These are phyloP conservation scores for Drosophila rellima DNA, from an alignment of 2,888 invertebrate species.

Conservation along the genomic window DNA sequence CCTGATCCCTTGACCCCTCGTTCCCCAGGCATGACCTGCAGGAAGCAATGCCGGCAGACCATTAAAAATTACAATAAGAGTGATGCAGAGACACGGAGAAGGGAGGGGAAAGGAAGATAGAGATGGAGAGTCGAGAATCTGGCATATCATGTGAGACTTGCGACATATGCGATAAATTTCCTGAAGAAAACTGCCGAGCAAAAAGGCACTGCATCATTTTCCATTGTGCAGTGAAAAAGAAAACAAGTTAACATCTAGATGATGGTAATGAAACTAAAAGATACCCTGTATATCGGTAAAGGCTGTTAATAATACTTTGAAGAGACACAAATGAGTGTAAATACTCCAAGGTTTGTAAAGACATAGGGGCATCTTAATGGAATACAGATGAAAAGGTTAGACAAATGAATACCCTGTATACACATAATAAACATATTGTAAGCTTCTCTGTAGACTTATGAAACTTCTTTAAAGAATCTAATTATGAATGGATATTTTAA, in stretches of 20 bases:
- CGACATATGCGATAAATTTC: slow-evolving; percentile 80
- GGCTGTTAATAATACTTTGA: too few relatives aligned
- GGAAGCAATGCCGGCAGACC: slow-evolving; percentile 68
- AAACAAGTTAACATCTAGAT: not conserved
- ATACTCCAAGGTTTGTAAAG: too few relatives aligned
- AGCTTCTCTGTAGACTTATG: too few relatives aligned
- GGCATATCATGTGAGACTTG: slow-evolving; percentile 77
- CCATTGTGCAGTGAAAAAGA: slow-evolving; percentile 43
- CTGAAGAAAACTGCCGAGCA: slow-evolving; percentile 58
- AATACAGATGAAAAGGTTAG: too few relatives aligned
- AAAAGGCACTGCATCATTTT: slow-evolving; percentile 70
- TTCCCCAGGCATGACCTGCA: slow-evolving; percentile 51
- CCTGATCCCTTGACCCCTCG: not conserved
- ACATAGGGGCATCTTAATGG: too few relatives aligned
- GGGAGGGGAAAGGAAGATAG: slow-evolving; percentile 3
- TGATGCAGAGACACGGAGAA: slow-evolving; percentile 6
- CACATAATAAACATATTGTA: too few relatives aligned
- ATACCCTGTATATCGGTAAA: slow-evolving; percentile 6
- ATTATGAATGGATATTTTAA: too few relatives aligned
- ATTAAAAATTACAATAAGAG: slow-evolving; percentile 76
- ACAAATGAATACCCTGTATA: too few relatives aligned
- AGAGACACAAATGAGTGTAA: too few relatives aligned
- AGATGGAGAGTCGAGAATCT: slow-evolving; percentile 53
- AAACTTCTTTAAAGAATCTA: too few relatives aligned
- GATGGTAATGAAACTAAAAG: not conserved